Conservation (phyloP, 2,888 invertebrate genomes). For the Chrysina gloriosa region DNA sequence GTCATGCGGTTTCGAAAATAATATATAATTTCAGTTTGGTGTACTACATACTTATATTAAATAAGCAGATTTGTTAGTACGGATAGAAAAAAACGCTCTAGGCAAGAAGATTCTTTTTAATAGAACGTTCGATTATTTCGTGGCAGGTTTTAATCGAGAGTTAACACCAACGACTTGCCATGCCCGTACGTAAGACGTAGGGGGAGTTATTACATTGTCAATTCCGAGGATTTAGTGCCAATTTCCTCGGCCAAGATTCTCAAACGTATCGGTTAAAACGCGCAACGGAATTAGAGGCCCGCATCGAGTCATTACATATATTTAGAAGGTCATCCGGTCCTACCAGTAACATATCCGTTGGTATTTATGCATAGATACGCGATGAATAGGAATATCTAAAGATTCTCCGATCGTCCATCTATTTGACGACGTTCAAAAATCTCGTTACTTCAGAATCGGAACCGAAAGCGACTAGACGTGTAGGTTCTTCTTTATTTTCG, state of each 20-base stretch:
- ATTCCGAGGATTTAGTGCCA: neutral
- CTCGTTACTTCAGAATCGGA: no score
- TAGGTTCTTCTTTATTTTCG: neutral
- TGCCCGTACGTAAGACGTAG: no score
- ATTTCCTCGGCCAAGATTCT: neutral
- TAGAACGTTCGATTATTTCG: no score
- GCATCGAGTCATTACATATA: neutral
- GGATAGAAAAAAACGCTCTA: neutral
- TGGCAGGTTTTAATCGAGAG: no score
- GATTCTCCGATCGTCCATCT: neutral
- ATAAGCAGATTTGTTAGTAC: neutral
- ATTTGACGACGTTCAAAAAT: no score
- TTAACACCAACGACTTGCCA: no score
- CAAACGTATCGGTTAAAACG: neutral
- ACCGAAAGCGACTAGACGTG: no score
- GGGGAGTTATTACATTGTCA: neutral
- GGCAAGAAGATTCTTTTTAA: no score
- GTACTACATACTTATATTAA: neutral
- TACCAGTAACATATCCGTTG: neutral
- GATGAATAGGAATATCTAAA: neutral
- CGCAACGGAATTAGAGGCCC: slow-evolving; percentile 10
- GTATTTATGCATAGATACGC: neutral
- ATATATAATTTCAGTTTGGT: slow-evolving; percentile 25
- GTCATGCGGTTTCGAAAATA: slow-evolving; percentile 20
- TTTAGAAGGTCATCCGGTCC: slow-evolving; percentile 15